Conservation (phyloP, 2,797 vertebrate species). For the Anguilla pacifica region DNA sequence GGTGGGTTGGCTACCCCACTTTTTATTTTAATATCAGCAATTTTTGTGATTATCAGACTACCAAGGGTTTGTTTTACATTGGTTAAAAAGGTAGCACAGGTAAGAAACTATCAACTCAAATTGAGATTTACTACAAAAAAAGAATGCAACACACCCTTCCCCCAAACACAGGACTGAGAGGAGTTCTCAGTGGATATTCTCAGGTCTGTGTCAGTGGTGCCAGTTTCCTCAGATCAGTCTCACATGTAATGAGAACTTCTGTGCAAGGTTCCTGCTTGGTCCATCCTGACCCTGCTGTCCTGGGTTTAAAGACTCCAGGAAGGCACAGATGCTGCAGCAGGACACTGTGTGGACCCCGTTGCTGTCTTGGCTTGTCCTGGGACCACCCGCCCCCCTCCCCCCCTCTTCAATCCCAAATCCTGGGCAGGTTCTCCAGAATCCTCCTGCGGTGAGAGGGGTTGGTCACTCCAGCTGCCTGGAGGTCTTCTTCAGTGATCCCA, state of each 20-base stretch:
- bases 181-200: neutral
- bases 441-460: slow-evolving; percentile 75
- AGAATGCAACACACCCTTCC: neutral
- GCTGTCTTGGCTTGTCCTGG: neutral
- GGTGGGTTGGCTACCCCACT: too few species aligned
- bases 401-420: slow-evolving; percentile 74
- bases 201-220: too few species aligned
- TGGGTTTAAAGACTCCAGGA: neutral
- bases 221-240: neutral
- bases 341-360: neutral
- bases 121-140: neutral
- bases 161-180: neutral
- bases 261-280: neutral
- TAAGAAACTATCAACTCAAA: neutral
- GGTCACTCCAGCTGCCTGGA: slow-evolving; percentile 70
- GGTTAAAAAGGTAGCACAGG: neutral
- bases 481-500: slow-evolving; percentile 77
- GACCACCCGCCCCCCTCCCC: neutral
- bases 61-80: neutral
- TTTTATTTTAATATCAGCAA: neutral
- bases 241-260: neutral
- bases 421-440: slow-evolving; percentile 78
- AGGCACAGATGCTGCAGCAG: neutral
- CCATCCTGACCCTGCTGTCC: neutral
- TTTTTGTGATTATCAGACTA: neutral